phyloP scores from a whole-genome alignment of 2,113 vertebrate species.

The Cyprinus carpio region DNA sequence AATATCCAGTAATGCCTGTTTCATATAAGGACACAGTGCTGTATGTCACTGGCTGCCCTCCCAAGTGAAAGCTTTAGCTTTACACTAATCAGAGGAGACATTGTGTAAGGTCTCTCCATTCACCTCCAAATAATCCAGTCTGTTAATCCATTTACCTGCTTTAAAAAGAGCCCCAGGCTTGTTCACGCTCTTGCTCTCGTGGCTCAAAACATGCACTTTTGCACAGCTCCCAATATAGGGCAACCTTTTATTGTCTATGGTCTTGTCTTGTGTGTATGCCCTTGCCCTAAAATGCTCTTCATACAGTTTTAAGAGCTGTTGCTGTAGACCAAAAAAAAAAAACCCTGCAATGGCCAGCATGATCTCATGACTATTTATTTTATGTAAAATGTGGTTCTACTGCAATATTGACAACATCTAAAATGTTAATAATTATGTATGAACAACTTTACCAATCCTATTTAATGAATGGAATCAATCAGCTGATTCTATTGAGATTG shows the following conservation, averaged over 20 bases:
- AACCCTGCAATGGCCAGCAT: neutral
- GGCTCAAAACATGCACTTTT: neutral
- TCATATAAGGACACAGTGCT: neutral
- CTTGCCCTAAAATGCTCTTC: neutral
- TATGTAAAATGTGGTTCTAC: neutral
- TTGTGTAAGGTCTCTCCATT: constrained; percentile 18
- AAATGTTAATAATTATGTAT: neutral
- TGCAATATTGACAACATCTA: neutral
- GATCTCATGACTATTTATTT: neutral
- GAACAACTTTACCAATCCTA: neutral
- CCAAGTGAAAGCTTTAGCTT: constrained; percentile 1
- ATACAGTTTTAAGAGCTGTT: neutral
- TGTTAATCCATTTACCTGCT: constrained; percentile 46
- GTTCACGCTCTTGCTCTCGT: neutral
- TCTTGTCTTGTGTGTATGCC: neutral
- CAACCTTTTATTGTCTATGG: neutral
- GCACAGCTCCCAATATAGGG: neutral
- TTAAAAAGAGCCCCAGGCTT: constrained; percentile 15
- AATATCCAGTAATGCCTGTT: neutral
- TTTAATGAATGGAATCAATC: neutral
- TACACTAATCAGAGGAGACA: constrained; percentile 18
- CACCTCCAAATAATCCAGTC: constrained; percentile 37
- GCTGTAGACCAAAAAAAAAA: neutral
- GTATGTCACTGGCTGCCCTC: neutral
- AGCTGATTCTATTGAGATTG: neutral